Evolutionary conservation across 2,113 vertebrate genomes (phyloP).

Genomic region (Bufo bufo): DNA sequence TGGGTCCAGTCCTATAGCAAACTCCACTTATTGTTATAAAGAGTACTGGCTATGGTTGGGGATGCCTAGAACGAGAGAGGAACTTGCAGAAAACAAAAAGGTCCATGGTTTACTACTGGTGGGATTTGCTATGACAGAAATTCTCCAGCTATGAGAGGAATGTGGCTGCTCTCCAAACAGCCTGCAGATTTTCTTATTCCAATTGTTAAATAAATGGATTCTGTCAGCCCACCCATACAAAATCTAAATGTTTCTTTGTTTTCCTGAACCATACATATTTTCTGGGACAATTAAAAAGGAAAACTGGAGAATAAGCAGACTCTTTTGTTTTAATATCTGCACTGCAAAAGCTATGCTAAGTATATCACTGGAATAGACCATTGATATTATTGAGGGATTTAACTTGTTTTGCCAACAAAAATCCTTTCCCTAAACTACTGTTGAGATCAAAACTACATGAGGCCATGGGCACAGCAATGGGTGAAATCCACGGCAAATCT

Average conservation of each 20-base stretch:
- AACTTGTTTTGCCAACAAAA: not conserved
- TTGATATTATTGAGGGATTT: not conserved
- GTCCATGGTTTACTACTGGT: conserved; percentile 67
- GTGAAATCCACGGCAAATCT: not conserved
- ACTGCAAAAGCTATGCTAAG: not conserved
- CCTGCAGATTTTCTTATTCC: conserved; percentile 61
- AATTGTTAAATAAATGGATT: conserved; percentile 63
- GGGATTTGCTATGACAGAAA: conserved; percentile 77
- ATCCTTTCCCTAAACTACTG: not conserved
- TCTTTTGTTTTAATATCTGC: not conserved
- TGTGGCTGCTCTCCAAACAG: conserved; percentile 69
- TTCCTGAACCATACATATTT: conserved; percentile 65
- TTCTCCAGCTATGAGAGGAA: conserved; percentile 77
- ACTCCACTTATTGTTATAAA: conserved; percentile 66
- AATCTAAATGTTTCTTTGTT: conserved; percentile 71
- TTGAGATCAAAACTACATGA: not conserved
- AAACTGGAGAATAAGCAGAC: conserved; percentile 5
- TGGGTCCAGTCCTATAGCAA: conserved; percentile 65
- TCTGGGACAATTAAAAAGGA: not conserved
- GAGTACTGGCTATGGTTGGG: conserved; percentile 56
- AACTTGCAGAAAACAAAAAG: conserved; percentile 70
- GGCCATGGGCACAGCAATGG: not conserved
- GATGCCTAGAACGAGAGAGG: conserved; percentile 64
- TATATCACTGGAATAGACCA: not conserved
- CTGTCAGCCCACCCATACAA: conserved; percentile 68